Percentiles rank a stretch among this genome's conserved stretches.
Evolutionary conservation across 2,797 vertebrate species (phyloP).

Genomic region (Ispidina picta): DNA sequence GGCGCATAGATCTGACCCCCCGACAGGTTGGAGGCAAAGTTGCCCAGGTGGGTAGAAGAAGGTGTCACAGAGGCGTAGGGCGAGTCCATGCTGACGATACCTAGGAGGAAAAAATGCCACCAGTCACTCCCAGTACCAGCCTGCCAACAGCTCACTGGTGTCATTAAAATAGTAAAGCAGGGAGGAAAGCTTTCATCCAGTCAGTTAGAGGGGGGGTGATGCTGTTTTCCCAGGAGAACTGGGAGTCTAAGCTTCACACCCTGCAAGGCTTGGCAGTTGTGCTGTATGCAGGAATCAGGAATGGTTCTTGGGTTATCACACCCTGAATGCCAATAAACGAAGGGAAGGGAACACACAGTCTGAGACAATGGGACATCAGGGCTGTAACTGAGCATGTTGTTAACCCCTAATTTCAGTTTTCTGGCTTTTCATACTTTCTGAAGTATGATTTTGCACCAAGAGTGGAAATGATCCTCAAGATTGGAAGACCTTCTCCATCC

Average conservation of each 20-base stretch:
- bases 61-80: constrained; percentile 83
- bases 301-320: fast-evolving
- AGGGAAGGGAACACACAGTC: background rate
- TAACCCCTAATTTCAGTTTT: background rate
- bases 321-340: background rate
- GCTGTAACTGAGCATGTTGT: background rate
- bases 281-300: no score
- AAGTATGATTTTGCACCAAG: background rate
- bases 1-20: constrained; percentile 82
- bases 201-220: fast-evolving
- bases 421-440: background rate
- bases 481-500: background rate
- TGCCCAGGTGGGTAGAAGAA: constrained; percentile 82
- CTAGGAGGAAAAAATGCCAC: constrained; percentile 36
- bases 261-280: background rate
- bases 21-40: constrained; percentile 82
- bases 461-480: background rate
- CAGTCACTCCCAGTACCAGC: background rate
- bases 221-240: background rate
- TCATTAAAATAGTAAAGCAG: background rate
- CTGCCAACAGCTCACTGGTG: fast-evolving
- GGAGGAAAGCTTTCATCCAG: background rate
- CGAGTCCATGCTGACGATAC: constrained; percentile 84
- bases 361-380: fast-evolving
- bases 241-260: background rate